Conservation (phyloP, 1,140 invertebrate genomes). For the Limonius californicus region DNA sequence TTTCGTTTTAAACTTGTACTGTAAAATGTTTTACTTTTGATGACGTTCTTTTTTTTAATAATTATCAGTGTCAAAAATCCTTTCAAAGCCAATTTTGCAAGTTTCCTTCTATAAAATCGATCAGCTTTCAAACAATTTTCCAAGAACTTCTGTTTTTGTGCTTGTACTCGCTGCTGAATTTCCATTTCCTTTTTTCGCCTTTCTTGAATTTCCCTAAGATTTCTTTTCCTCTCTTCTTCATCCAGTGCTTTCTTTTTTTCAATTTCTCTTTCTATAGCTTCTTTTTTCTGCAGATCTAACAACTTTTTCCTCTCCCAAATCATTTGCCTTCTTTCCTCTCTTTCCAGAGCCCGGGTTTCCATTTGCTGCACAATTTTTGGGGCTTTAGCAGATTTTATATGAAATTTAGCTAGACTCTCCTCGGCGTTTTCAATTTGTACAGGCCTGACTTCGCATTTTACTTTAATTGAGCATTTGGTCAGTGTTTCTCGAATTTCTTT, state of each 20-base stretch:
- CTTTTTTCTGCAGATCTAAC: slow-evolving; percentile 57
- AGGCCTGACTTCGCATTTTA: slow-evolving; percentile 35
- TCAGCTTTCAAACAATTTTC: slow-evolving; percentile 54
- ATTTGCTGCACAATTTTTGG: slow-evolving; percentile 62
- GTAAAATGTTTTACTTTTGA: slow-evolving; percentile 44
- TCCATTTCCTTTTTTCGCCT: slow-evolving; percentile 57
- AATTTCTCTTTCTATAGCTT: slow-evolving; percentile 51
- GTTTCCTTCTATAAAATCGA: slow-evolving; percentile 54
- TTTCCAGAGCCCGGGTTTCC: slow-evolving; percentile 58
- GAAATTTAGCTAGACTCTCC: slow-evolving; percentile 41
- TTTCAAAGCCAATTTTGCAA: slow-evolving; percentile 53
- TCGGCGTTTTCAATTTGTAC: slow-evolving; percentile 45
- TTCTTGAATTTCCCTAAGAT: slow-evolving; percentile 56
- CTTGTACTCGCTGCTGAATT: slow-evolving; percentile 52
- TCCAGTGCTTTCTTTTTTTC: slow-evolving; percentile 51
- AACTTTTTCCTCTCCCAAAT: slow-evolving; percentile 56
- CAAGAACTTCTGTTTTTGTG: slow-evolving; percentile 51
- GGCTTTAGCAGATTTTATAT: slow-evolving; percentile 41
- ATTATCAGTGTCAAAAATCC: slow-evolving; percentile 50
- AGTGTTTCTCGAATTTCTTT: slow-evolving; percentile 56
- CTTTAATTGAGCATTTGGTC: slow-evolving; percentile 52
- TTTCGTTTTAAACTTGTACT: slow-evolving; percentile 50
- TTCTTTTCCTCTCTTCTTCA: slow-evolving; percentile 57
- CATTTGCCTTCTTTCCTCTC: slow-evolving; percentile 57
- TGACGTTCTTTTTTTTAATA: slow-evolving; percentile 53